These are phyloP conservation scores for Eudasyphora cyanicolor DNA, from an alignment of 2,888 invertebrate species.

Conservation along the genomic window DNA sequence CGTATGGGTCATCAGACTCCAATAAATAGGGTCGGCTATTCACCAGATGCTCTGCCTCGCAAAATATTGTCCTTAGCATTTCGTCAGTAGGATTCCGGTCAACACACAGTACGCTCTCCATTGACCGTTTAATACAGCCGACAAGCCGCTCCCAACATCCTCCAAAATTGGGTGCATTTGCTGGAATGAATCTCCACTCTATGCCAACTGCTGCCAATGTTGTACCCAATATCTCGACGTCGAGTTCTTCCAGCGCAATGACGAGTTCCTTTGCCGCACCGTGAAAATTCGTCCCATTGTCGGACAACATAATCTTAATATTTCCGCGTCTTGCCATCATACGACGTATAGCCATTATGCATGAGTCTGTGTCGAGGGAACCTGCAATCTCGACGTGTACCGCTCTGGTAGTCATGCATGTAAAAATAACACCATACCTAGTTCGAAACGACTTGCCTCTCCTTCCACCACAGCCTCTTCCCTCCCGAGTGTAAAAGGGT, in stretches of 20 bases:
- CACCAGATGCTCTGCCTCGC: constrained; percentile 52
- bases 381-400: no score
- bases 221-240: constrained; percentile 14
- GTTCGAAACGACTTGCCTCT: no score
- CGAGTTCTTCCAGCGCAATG: constrained; percentile 52
- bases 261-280: constrained; percentile 53
- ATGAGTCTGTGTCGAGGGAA: constrained; percentile 54
- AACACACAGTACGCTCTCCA: constrained; percentile 56
- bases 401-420: neutral
- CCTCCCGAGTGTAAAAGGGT: no score
- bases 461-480: no score
- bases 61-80: constrained; percentile 43
- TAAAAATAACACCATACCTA: no score
- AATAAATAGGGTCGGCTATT: constrained; percentile 45
- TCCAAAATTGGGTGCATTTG: constrained; percentile 63
- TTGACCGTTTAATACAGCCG: constrained; percentile 59
- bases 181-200: constrained; percentile 68
- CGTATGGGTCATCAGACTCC: constrained; percentile 43
- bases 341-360: constrained; percentile 59
- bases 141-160: constrained; percentile 64
- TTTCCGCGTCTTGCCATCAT: constrained; percentile 59
- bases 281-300: constrained; percentile 62
- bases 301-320: constrained; percentile 54
- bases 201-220: constrained; percentile 44
- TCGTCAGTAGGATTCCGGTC: constrained; percentile 65